Evolutionary conservation across 1,140 invertebrate species (phyloP).

Genomic region (Hesperophylax magnus): DNA sequence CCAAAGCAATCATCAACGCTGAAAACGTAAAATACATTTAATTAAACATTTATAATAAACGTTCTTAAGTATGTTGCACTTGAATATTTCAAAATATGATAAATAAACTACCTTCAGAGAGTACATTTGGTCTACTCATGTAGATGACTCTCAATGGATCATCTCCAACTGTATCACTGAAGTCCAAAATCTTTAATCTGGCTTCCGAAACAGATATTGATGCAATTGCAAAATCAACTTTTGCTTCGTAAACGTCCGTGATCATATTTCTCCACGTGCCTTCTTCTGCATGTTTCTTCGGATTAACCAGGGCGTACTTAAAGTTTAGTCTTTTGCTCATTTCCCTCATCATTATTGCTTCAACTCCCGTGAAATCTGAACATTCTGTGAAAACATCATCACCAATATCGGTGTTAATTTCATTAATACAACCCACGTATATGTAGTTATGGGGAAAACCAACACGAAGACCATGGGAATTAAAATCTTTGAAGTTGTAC

Average conservation of each 20-base stretch:
- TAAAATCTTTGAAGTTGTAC: conserved; percentile 32
- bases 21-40: background rate
- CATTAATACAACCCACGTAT: conserved; percentile 39
- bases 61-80: background rate
- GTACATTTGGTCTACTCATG: conserved; percentile 19
- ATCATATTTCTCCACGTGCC: conserved; percentile 47
- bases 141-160: conserved; percentile 47
- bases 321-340: conserved; percentile 46
- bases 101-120: conserved; percentile 31
- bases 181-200: conserved; percentile 39
- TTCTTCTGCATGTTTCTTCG: conserved; percentile 9
- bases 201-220: conserved; percentile 42
- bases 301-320: conserved; percentile 23
- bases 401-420: background rate
- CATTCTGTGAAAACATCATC: conserved; percentile 24
- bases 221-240: conserved; percentile 49
- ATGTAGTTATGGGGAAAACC: conserved; percentile 20
- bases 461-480: conserved; percentile 38
- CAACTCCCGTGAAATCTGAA: conserved; percentile 21
- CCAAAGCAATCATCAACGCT: conserved; percentile 7
- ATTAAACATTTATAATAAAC: background rate
- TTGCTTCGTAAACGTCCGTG: conserved; percentile 30
- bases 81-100: too few species aligned
- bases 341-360: conserved; percentile 39
- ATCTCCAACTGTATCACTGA: conserved; percentile 33